phyloP scores from a whole-genome alignment of 2,888 invertebrate species.

The Seira musarum region DNA sequence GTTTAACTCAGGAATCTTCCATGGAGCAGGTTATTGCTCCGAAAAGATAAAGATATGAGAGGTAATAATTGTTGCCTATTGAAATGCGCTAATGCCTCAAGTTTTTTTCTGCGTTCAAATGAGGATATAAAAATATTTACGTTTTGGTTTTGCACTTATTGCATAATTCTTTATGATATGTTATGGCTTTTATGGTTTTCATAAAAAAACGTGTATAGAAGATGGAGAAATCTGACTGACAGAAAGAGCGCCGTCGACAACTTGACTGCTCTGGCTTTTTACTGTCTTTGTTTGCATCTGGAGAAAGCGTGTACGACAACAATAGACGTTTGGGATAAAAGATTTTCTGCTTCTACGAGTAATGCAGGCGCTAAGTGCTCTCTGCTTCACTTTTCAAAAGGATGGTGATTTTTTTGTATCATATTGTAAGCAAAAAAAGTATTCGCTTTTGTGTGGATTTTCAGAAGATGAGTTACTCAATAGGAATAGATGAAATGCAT shows the following conservation, averaged over 20 bases:
- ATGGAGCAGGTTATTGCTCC: too few species aligned
- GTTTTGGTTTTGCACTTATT: neutral
- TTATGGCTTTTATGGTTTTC: too few species aligned
- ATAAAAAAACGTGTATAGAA: too few species aligned
- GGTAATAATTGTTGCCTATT: neutral
- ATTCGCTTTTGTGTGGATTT: too few species aligned
- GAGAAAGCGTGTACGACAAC: constrained; percentile 23
- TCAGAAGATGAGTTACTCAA: neutral
- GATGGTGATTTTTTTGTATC: neutral
- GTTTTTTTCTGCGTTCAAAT: neutral
- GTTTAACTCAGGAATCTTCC: too few species aligned
- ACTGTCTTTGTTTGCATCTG: constrained; percentile 4
- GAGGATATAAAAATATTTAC: neutral
- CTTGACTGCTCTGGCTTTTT: neutral
- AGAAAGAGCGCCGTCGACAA: neutral
- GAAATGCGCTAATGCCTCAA: neutral
- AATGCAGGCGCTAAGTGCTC: constrained; percentile 36
- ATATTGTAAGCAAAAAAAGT: too few species aligned
- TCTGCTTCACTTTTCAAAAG: constrained; percentile 10
- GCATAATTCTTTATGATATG: neutral
- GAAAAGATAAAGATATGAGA: neutral
- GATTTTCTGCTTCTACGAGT: neutral
- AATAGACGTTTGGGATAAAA: neutral
- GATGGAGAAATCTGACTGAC: too few species aligned
- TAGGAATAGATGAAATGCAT: neutral